Conservation (phyloP, 2,113 vertebrate species). For the Myocastor coypus region DNA sequence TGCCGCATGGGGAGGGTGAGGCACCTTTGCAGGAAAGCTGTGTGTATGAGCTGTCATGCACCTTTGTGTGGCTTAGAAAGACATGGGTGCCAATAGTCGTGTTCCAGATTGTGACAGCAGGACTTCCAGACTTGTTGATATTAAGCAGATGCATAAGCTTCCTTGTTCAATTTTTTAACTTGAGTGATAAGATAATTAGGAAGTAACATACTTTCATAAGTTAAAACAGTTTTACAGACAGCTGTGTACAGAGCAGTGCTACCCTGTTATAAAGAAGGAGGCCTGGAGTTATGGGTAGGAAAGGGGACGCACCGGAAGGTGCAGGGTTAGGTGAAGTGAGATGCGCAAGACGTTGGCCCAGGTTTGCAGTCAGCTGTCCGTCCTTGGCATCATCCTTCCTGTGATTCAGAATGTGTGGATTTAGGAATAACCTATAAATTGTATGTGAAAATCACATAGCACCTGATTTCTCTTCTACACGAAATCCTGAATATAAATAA, state of each 20-base stretch:
- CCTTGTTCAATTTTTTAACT: background rate
- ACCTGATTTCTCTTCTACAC: background rate
- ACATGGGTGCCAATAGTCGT: background rate
- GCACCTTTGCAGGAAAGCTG: background rate
- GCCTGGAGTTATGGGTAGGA: background rate
- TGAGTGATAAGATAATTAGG: too few relatives aligned
- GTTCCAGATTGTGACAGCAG: background rate
- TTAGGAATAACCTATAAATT: too few relatives aligned
- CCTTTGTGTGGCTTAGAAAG: background rate
- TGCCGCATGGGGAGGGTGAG: background rate
- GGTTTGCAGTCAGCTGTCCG: too few relatives aligned
- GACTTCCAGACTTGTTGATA: background rate
- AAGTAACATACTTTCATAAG: background rate
- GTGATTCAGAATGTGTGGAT: too few relatives aligned
- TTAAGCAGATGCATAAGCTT: background rate
- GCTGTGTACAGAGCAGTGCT: background rate
- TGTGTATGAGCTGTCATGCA: background rate
- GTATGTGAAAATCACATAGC: background rate
- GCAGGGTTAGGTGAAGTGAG: background rate
- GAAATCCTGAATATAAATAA: background rate
- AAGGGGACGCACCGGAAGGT: background rate
- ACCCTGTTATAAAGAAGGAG: background rate
- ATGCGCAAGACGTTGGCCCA: background rate
- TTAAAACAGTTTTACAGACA: background rate
- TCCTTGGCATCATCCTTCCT: too few relatives aligned